Percentiles rank a stretch among this genome's conserved stretches.
Evolutionary conservation across 2,797 vertebrate species (phyloP).

Genomic region (Propithecus perrieri): DNA sequence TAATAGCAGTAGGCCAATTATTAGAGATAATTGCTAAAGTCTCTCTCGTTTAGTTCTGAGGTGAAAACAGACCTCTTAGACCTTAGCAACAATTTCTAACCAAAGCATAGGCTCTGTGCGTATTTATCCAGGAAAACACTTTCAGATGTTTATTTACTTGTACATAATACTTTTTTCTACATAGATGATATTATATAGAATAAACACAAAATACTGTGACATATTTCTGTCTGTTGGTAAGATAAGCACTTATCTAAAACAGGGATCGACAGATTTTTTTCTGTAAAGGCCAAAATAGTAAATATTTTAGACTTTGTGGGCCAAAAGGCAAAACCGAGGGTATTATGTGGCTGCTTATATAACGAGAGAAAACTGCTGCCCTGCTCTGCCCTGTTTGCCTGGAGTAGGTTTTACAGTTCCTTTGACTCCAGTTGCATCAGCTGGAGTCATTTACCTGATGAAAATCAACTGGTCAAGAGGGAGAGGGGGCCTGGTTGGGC

Average conservation of each 20-base stretch:
- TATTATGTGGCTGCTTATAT: background rate
- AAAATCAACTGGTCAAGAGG: background rate
- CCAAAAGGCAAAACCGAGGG: background rate
- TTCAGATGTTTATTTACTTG: conserved; percentile 24
- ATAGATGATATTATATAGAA: background rate
- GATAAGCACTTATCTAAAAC: conserved; percentile 4
- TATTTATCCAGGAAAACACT: conserved; percentile 15
- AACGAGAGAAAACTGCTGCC: background rate
- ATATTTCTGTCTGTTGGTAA: background rate
- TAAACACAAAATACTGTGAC: background rate
- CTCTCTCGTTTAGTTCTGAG: background rate
- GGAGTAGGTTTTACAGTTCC: background rate
- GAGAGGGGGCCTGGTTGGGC: background rate
- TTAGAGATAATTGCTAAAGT: background rate
- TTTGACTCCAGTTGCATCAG: background rate
- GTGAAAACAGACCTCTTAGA: background rate
- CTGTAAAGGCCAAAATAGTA: background rate
- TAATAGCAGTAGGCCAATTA: background rate
- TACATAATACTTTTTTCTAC: background rate
- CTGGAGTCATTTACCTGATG: background rate
- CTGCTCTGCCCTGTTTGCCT: background rate
- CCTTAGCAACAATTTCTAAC: conserved; percentile 30
- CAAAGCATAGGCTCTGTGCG: background rate
- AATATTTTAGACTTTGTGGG: conserved; percentile 10
- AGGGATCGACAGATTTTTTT: background rate